phyloP scores from a whole-genome alignment of 2,113 vertebrate genomes.

The Setophaga petechia region DNA sequence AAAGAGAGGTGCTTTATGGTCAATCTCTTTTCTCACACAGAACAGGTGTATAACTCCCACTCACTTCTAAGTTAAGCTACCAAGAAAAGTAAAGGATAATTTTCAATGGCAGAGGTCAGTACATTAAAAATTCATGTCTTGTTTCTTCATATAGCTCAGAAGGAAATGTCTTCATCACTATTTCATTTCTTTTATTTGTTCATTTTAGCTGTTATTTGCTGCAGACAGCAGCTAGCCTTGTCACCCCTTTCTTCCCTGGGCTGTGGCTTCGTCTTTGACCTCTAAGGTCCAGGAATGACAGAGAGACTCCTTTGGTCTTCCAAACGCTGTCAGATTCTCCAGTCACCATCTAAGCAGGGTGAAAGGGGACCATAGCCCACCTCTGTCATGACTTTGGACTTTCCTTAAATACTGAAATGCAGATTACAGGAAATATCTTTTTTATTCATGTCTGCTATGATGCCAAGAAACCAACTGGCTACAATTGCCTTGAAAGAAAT shows the following conservation, averaged over 20 bases:
- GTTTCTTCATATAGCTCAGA: not conserved
- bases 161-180: not conserved
- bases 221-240: not conserved
- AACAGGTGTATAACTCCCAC: conserved; percentile 41
- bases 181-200: not conserved
- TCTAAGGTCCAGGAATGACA: not conserved
- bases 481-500: not conserved
- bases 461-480: not conserved
- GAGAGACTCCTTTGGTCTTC: not conserved
- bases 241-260: not conserved
- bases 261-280: not conserved
- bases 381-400: not conserved
- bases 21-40: not conserved
- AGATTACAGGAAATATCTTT: not conserved
- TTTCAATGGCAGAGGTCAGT: not conserved
- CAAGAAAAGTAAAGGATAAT: not conserved
- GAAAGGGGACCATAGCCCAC: not conserved
- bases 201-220: not conserved
- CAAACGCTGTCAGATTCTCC: not conserved
- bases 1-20: not conserved
- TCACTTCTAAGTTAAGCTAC: conserved; percentile 4
- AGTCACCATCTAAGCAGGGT: not conserved
- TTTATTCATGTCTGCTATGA: not conserved
- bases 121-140: not conserved
- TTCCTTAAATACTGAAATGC: not conserved